phyloP scores from a whole-genome alignment of 2,113 vertebrate species.

The Dasyurus viverrinus region DNA sequence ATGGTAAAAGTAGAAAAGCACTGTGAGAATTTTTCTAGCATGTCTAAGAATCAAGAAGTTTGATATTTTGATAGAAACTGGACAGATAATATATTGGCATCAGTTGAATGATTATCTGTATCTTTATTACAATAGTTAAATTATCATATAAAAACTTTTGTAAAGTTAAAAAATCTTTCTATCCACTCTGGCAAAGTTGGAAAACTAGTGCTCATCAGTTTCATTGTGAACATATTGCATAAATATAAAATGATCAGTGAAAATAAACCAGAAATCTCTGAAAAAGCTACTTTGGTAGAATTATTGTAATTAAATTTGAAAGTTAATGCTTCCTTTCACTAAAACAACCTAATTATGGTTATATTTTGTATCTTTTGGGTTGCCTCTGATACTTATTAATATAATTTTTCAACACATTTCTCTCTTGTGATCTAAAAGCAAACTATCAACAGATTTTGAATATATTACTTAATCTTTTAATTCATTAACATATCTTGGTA shows the following conservation, averaged over 20 bases:
- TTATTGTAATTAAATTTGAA: slow-evolving; percentile 53
- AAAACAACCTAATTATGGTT: slow-evolving; percentile 42
- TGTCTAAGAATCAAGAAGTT: background rate
- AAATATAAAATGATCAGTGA: slow-evolving; percentile 44
- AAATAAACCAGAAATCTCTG: slow-evolving; percentile 10
- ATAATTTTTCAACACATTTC: slow-evolving; percentile 38
- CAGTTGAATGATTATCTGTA: background rate
- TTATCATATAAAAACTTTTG: slow-evolving; percentile 47
- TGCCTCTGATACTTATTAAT: slow-evolving; percentile 20
- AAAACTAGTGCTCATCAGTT: slow-evolving; percentile 27
- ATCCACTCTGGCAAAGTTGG: background rate
- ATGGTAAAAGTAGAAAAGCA: background rate
- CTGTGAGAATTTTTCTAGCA: background rate
- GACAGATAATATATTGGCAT: background rate
- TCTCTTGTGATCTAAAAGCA: slow-evolving; percentile 28
- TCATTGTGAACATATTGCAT: slow-evolving; percentile 31
- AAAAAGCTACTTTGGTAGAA: slow-evolving; percentile 37
- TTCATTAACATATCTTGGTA: slow-evolving; percentile 40
- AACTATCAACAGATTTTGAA: background rate
- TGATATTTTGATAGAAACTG: background rate
- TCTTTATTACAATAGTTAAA: background rate
- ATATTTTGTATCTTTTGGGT: slow-evolving; percentile 11
- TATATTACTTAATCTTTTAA: slow-evolving; percentile 33
- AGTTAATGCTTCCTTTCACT: slow-evolving; percentile 54
- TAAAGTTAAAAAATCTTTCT: background rate